Evolutionary conservation across 2,888 invertebrate genomes (phyloP).

Genomic region (Hydroisotoma schaefferi): DNA sequence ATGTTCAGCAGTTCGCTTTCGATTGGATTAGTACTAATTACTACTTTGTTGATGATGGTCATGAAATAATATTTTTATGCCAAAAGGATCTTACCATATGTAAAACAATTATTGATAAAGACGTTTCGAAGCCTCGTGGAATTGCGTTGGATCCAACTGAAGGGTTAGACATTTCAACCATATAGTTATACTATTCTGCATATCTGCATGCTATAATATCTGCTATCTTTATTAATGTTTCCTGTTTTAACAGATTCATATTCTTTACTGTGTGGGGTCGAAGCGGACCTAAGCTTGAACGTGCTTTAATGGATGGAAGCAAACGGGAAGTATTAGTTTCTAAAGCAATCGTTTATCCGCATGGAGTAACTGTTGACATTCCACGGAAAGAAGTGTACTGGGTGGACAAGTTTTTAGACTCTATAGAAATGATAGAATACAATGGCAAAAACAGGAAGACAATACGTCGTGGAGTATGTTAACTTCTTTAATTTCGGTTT

Average conservation of each 20-base stretch:
- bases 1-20: conserved; percentile 68
- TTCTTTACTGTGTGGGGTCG: conserved; percentile 76
- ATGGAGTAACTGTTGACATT: conserved; percentile 68
- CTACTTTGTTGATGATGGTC: conserved; percentile 72
- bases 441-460: conserved; percentile 65
- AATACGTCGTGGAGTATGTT: conserved; percentile 59
- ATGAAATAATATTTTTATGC: conserved; percentile 70
- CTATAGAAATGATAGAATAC: conserved; percentile 61
- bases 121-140: conserved; percentile 66
- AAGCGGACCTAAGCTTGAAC: conserved; percentile 61
- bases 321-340: conserved; percentile 61
- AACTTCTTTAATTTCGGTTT: no score
- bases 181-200: not conserved
- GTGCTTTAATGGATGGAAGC: conserved; percentile 65
- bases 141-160: conserved; percentile 74
- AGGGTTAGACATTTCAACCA: conserved; percentile 55
- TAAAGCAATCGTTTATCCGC: conserved; percentile 72
- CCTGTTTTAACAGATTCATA: conserved; percentile 57
- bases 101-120: conserved; percentile 65
- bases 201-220: not conserved
- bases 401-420: conserved; percentile 76
- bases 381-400: conserved; percentile 70
- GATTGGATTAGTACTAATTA: conserved; percentile 86
- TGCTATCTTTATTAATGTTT: conserved; percentile 9
- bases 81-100: conserved; percentile 61